Evolutionary conservation across 2,113 vertebrate genomes (phyloP).

Genomic region (Terrapene triunguis): DNA sequence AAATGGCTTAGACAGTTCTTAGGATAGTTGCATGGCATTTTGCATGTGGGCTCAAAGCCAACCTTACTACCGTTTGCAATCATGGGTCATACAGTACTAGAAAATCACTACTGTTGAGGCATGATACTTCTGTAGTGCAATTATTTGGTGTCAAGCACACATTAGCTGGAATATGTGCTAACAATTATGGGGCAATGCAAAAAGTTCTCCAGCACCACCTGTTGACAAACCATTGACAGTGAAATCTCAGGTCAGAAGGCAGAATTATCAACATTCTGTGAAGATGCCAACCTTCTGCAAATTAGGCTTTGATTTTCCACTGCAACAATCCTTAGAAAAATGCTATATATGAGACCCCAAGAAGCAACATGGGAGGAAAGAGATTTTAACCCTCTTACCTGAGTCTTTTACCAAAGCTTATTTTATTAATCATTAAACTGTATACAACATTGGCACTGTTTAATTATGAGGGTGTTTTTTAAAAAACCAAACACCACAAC

Average conservation of each 20-base stretch:
- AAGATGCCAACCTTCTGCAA: not conserved
- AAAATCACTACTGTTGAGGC: not conserved
- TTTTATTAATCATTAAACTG: constrained; percentile 64
- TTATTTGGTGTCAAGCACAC: not conserved
- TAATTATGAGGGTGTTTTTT: constrained; percentile 67
- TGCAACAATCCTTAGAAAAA: not conserved
- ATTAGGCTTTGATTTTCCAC: not conserved
- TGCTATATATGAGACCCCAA: not conserved
- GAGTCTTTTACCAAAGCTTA: constrained; percentile 11
- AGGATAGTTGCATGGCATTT: not conserved
- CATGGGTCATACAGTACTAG: not conserved
- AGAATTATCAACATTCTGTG: not conserved
- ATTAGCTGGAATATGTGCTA: not conserved
- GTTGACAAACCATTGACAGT: not conserved
- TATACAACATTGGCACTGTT: constrained; percentile 66
- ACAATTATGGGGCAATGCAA: not conserved
- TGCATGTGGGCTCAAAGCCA: not conserved
- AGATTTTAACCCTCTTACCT: constrained; percentile 6
- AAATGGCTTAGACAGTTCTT: not conserved
- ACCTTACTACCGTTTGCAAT: not conserved
- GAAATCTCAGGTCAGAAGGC: not conserved
- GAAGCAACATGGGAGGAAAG: not conserved
- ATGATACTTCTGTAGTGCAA: not conserved
- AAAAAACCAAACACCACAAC: constrained; percentile 50
- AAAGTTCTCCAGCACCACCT: constrained; percentile 70